Base-by-base conservation (phyloP, 2,888 invertebrate species). In the Stenotaenia linearis region DNA sequence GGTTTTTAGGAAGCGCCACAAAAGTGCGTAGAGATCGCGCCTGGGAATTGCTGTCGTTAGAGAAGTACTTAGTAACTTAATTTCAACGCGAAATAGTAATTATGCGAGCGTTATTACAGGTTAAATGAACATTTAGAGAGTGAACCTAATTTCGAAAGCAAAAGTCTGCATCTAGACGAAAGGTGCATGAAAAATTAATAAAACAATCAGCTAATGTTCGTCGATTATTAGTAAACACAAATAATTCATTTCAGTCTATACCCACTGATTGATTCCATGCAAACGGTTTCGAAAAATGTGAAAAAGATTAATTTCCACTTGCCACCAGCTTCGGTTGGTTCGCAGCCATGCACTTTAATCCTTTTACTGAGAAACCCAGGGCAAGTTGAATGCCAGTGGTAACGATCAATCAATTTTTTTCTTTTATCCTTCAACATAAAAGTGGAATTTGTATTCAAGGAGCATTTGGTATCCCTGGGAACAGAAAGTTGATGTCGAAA, bases 401-500 rank as follows among this genome's bases (percentile, higher is more conserved):
- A 40, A 77, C 15, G 12, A 28, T 23, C 9, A 25, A 25, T 61
- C 5, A 61, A 61, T 12, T 23, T 15, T 12, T 10, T 40, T 40
- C 15, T 40, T 15, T 15, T 3, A 10, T 15, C 40, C 9, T 12
- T 15, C 12, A 9, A 40, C 9, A 12, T 5, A 15, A 6, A 40
- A 40, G 0, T 3, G 15, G 15, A 45, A 45, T 32, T 32, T 9
- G 1, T 40, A 45, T 23, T 61, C 15, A 21, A 77, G 77, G 77
- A 35, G 15, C n/a, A 21, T 77, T 23, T 37, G 32, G 77, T 77
- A 37, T 12, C 77, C 77, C 4, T 28, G 77, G 28, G 77, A 77
- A 9, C 37, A 45, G 10, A 40, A 40, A 10, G 77, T 77, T 18
- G 77, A 77, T 23, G 45, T 77, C 21, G 77, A 35, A 77, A 40